Conservation (phyloP, 2,888 invertebrate species). For the Melanophora roralis region DNA sequence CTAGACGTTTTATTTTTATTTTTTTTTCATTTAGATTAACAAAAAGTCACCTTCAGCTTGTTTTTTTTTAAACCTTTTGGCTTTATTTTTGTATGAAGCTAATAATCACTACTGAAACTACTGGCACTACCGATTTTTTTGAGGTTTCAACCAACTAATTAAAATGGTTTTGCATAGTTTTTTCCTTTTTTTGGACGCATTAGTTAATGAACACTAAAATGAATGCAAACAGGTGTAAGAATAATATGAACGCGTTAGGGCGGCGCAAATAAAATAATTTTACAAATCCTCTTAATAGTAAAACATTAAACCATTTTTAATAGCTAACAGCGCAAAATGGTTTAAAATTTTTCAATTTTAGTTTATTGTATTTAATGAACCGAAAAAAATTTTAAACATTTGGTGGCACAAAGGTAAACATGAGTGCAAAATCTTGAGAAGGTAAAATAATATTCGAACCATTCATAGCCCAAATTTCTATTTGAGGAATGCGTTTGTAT, state of each 20-base stretch:
- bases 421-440: too few relatives aligned
- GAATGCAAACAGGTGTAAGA: not conserved
- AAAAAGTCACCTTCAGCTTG: constrained; percentile 44
- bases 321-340: too few relatives aligned
- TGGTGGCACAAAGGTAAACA: too few relatives aligned
- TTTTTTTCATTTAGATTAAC: constrained; percentile 45
- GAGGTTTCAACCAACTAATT: constrained; percentile 52
- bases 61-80: constrained; percentile 28
- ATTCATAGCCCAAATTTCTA: too few relatives aligned
- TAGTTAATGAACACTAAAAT: constrained; percentile 44
- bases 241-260: not conserved
- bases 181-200: constrained; percentile 32
- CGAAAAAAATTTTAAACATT: too few relatives aligned
- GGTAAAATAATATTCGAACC: too few relatives aligned
- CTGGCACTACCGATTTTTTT: not conserved
- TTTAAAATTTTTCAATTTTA: too few relatives aligned
- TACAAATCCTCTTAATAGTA: too few relatives aligned
- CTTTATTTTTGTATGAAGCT: constrained; percentile 4
- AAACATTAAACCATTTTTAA: too few relatives aligned
- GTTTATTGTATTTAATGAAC: too few relatives aligned
- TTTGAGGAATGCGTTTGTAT: too few relatives aligned
- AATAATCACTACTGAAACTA: constrained; percentile 41
- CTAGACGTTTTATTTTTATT: constrained; percentile 21
- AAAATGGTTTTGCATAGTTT: constrained; percentile 57
- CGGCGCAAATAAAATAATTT: too few relatives aligned